Evolutionary conservation across 35 echinoderm and acorn worm species (phyloP), one percentile per base, ranked within the genome.

Genomic region (Acanthaster planci): DNA sequence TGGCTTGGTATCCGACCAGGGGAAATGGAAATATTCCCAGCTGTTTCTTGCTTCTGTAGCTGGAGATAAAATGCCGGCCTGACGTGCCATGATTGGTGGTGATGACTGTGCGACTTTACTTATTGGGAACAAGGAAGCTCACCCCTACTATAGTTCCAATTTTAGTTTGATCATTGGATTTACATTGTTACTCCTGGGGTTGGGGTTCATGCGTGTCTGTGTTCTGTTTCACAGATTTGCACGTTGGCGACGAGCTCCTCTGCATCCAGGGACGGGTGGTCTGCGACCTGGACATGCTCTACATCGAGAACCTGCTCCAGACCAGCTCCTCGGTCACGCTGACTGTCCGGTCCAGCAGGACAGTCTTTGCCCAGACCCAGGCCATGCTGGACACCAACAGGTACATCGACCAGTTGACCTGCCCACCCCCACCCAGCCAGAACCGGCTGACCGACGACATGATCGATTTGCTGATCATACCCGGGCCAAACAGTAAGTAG

Each of bases 221-320:
- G 26, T 80, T 80, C 6, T 50, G 1, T 44, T 40, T 50, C 0
- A 0, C 68, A 99, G 96, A 99, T 92, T 60, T 99, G 4, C 96
- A 99, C 76, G 83, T 94, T 52, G 92, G 96, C 12, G 96, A 99
- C 56, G 96, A 99, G 55, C 80, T 99, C 14, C 78, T 99, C 36
- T 92, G 93, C 39, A 94, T 94, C 77, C 86, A 99, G 40, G 91
- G 96, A 22, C 80, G 86, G 10, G 96, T 99, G 16, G 92, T 99
- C 16, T 92, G 96, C 47, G 89, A 99, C 55, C 85, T 94, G 18
- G 96, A 99, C 78, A 99, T 99, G 96, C 82, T 94, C 0, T 99
- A 77, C 86, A 99, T 99, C 50, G 92, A 99, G 75, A 93, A 99
- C 76, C 82, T 99, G 1, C 77, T 99, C 0, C 82, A 87, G 37